phyloP scores from a whole-genome alignment of 2,113 vertebrate genomes.

The Rhynchomys soricoides region DNA sequence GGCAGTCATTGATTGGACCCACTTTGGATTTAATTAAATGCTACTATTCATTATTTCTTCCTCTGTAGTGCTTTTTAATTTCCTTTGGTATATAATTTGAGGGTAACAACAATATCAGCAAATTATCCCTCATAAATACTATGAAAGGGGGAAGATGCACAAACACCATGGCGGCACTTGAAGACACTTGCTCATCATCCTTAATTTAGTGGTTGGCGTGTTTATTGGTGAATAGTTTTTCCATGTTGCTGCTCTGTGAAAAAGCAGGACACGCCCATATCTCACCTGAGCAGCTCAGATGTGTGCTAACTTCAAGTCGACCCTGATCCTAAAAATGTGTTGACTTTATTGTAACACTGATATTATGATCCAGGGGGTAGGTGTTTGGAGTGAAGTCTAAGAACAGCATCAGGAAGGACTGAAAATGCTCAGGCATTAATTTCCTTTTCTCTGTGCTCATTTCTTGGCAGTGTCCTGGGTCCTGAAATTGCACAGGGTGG shows the following conservation, averaged over 20 bases:
- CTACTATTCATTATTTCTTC: slow-evolving; percentile 76
- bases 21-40: slow-evolving; percentile 83
- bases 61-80: slow-evolving; percentile 71
- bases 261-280: slow-evolving; percentile 51
- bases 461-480: slow-evolving; percentile 25
- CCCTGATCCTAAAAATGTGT: slow-evolving; percentile 81
- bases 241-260: slow-evolving; percentile 73
- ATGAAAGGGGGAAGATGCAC: slow-evolving; percentile 44
- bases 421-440: slow-evolving; percentile 60
- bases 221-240: slow-evolving; percentile 63
- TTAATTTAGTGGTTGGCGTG: slow-evolving; percentile 71
- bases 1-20: slow-evolving; percentile 74
- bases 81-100: slow-evolving; percentile 80
- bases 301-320: slow-evolving; percentile 62
- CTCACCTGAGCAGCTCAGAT: slow-evolving; percentile 58
- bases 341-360: slow-evolving; percentile 65
- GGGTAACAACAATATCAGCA: slow-evolving; percentile 68
- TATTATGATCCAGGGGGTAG: slow-evolving; percentile 66
- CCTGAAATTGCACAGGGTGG: background rate
- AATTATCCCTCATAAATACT: slow-evolving; percentile 78
- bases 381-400: slow-evolving; percentile 67
- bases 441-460: slow-evolving; percentile 55
- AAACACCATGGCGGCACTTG: slow-evolving; percentile 59
- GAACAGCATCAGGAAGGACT: slow-evolving; percentile 67
- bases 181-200: slow-evolving; percentile 75